Percentiles rank a stretch among this genome's conserved stretches.
Conservation (phyloP, 1,140 invertebrate genomes). For the Drosophila punjabiensis region DNA sequence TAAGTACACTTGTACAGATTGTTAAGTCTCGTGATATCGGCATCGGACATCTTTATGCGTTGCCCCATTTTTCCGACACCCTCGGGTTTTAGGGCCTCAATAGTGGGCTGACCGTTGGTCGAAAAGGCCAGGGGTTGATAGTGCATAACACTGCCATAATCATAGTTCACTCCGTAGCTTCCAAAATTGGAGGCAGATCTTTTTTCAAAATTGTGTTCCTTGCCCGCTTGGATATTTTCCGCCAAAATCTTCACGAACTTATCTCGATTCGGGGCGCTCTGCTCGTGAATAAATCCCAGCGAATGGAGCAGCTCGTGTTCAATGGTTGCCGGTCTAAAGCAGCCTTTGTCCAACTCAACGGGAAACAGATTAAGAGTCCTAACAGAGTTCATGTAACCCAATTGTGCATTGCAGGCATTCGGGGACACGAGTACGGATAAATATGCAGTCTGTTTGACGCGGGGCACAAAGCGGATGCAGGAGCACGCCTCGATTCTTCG, state of each 20-base stretch:
- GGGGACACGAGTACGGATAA: conserved; percentile 16
- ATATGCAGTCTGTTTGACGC: conserved; percentile 32
- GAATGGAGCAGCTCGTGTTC: conserved; percentile 90
- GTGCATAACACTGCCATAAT: conserved; percentile 90
- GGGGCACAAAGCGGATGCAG: conserved; percentile 64
- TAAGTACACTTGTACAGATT: conserved; percentile 86
- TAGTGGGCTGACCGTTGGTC: conserved; percentile 89
- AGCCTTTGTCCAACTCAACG: conserved; percentile 38
- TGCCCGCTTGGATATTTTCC: conserved; percentile 88
- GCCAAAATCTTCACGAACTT: conserved; percentile 89
- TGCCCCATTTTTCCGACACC: conserved; percentile 85
- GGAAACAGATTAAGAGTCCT: conserved; percentile 74
- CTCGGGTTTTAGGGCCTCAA: conserved; percentile 86
- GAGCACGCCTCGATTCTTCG: conserved; percentile 73
- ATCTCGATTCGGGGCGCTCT: conserved; percentile 90
- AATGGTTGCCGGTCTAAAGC: conserved; percentile 86
- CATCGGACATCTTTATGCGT: conserved; percentile 86
- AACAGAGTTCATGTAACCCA: conserved; percentile 85
- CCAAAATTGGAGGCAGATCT: conserved; percentile 72
- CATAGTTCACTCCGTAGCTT: conserved; percentile 87
- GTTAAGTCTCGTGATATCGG: conserved; percentile 86
- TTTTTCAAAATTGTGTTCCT: conserved; percentile 87
- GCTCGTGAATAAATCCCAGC: conserved; percentile 90
- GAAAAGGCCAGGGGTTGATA: conserved; percentile 90
- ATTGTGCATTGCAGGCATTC: conserved; percentile 85